Evolutionary conservation across 1,140 invertebrate genomes (phyloP).

Genomic region (Limonius californicus): DNA sequence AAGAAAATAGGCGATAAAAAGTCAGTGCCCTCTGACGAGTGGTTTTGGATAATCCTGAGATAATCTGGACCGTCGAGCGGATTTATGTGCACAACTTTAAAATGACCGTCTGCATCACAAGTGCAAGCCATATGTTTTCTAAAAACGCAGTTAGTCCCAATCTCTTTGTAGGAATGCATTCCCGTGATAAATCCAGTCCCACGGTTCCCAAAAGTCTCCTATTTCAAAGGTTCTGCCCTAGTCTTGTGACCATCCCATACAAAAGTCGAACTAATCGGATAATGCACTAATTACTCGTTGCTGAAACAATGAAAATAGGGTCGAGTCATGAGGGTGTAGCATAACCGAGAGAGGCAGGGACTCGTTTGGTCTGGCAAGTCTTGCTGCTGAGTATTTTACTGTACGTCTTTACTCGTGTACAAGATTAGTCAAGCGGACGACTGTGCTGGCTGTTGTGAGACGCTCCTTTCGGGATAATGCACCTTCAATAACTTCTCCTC

Average conservation of each 20-base stretch:
- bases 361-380: background rate
- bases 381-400: background rate
- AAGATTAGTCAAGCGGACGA: background rate
- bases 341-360: background rate
- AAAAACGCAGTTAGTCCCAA: background rate
- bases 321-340: background rate
- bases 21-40: slow-evolving; percentile 11
- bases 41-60: background rate
- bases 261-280: background rate
- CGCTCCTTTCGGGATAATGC: slow-evolving; percentile 2
- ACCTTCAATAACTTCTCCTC: background rate
- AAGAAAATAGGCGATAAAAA: slow-evolving; percentile 15
- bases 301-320: background rate
- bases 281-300: background rate
- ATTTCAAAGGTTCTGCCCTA: background rate
- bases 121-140: slow-evolving; percentile 30
- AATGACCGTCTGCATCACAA: slow-evolving; percentile 21
- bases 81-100: background rate
- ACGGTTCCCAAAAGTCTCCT: background rate
- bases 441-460: background rate
- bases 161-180: background rate
- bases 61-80: background rate
- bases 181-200: background rate
- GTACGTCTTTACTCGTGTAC: background rate
- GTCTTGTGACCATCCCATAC: no score